These are phyloP conservation scores for Mesitornis unicolor DNA, from an alignment of 2,113 vertebrate genomes.

Conservation along the genomic window DNA sequence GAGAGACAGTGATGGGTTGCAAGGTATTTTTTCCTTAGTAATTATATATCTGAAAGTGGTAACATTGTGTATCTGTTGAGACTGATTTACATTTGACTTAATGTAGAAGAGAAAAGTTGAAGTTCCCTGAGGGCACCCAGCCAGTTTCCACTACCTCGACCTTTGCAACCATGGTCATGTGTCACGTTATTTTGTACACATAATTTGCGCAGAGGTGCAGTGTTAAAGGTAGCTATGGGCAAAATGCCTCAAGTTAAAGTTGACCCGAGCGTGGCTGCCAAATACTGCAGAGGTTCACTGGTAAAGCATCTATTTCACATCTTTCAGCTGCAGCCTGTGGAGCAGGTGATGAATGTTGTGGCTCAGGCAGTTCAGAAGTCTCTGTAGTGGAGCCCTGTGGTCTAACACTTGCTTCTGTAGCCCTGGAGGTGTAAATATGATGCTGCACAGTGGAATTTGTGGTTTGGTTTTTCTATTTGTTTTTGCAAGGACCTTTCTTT, in stretches of 20 bases:
- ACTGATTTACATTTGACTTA: neutral
- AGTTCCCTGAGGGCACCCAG: neutral
- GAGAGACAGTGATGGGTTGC: neutral
- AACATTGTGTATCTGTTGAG: neutral
- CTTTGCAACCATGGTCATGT: neutral
- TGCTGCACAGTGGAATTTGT: neutral
- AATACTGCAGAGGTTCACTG: neutral
- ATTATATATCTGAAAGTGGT: neutral
- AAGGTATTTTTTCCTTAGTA: neutral
- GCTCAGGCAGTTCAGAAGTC: neutral
- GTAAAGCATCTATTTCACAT: neutral
- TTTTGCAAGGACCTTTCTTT: neutral
- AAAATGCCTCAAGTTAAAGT: neutral
- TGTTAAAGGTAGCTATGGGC: neutral
- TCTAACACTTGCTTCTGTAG: neutral
- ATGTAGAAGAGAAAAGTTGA: neutral
- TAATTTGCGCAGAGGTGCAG: neutral
- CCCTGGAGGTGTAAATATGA: neutral
- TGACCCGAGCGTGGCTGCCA: neutral
- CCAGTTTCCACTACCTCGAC: neutral
- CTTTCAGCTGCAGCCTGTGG: neutral
- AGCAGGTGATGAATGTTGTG: neutral
- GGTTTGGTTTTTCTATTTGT: neutral
- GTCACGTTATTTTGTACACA: neutral
- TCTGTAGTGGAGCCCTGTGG: neutral